Percentiles rank a stretch among this genome's conserved stretches.
These are phyloP conservation scores for Caenorhabditis macrosperma DNA, from an alignment of 2,888 invertebrate genomes.

Conservation along the genomic window DNA sequence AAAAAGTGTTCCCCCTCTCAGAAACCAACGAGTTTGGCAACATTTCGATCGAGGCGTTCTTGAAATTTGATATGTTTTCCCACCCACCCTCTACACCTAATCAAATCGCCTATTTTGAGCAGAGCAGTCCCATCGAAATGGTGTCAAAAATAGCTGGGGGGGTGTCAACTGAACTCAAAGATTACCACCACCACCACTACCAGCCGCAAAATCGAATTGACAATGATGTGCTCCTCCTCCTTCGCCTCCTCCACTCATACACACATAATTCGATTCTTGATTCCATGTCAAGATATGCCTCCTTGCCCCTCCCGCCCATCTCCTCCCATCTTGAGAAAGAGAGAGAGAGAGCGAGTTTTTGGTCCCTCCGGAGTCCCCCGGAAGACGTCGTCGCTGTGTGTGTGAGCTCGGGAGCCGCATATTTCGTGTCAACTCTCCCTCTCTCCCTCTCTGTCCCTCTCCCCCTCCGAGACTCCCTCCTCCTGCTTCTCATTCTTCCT, in stretches of 20 bases:
- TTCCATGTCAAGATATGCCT: conserved; percentile 45
- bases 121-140: no score
- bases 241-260: conserved; percentile 24
- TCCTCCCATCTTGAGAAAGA: no score
- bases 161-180: conserved; percentile 22
- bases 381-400: conserved; percentile 42
- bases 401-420: conserved; percentile 9
- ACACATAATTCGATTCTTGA: conserved; percentile 54
- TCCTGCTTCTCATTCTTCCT: conserved; percentile 15
- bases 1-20: no score
- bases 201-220: conserved; percentile 22
- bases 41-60: no score
- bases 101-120: conserved; percentile 2
- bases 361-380: conserved; percentile 40
- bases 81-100: conserved; percentile 4
- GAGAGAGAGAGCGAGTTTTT: no score
- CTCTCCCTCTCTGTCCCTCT: conserved; percentile 6
- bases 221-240: conserved; percentile 10
- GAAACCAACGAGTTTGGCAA: no score
- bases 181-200: not conserved
- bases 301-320: no score
- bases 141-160: conserved; percentile 26
- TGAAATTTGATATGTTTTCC: not conserved
- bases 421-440: conserved; percentile 39
- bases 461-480: not conserved